Conservation (phyloP, 2,113 vertebrate genomes). For the Peromyscus californicus region DNA sequence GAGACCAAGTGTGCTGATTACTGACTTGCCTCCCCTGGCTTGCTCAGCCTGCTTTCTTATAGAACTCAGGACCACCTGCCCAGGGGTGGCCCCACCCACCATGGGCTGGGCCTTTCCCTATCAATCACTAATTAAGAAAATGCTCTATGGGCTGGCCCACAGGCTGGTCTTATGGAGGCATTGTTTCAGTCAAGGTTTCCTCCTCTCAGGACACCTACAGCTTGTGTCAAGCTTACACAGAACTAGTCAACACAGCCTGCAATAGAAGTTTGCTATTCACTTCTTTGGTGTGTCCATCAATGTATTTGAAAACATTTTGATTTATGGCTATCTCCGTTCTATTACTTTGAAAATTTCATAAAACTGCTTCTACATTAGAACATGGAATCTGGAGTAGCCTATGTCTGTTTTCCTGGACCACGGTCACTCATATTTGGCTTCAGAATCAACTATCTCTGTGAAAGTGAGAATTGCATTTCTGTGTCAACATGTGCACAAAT, state of each 20-base stretch:
- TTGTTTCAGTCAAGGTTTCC: no score
- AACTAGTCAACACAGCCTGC: not conserved
- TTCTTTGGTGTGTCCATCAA: not conserved
- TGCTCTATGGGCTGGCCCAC: not conserved
- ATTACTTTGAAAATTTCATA: not conserved
- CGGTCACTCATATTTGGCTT: not conserved
- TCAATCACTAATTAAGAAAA: not conserved
- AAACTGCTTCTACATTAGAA: not conserved
- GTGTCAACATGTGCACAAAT: not conserved
- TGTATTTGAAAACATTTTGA: not conserved
- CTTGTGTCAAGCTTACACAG: not conserved
- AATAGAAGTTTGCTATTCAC: not conserved
- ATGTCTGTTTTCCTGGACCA: not conserved
- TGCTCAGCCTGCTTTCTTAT: not conserved
- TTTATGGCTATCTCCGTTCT: not conserved
- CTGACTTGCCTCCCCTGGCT: not conserved
- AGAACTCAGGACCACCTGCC: not conserved
- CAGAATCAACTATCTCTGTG: not conserved
- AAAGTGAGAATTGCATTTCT: not conserved
- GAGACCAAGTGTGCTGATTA: not conserved
- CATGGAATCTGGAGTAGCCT: not conserved
- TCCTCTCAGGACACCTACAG: not conserved
- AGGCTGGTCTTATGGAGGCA: not conserved
- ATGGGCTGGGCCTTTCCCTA: not conserved
- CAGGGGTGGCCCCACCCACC: no score